A percentile compares a stretch with the other conserved stretches of the same genome.
Evolutionary conservation across 2,888 invertebrate genomes (phyloP).

Genomic region (Noctua pronuba): DNA sequence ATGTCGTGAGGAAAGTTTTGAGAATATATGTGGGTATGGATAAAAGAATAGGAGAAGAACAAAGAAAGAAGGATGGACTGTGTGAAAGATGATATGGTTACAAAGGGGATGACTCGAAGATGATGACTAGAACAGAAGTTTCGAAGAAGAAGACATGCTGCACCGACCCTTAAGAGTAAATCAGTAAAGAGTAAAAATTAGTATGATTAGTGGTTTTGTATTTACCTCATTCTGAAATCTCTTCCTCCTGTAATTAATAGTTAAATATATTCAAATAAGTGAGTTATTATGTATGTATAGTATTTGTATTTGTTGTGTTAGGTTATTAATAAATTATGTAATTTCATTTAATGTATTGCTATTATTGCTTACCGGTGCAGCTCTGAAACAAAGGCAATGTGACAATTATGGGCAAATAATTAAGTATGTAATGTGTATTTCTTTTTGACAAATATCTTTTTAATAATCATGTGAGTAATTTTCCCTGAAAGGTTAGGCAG

Average conservation of each 20-base stretch:
- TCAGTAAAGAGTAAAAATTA: no score
- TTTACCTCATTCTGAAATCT: constrained; percentile 49
- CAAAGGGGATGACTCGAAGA: not conserved
- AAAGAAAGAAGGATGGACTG: not conserved
- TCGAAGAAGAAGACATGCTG: not conserved
- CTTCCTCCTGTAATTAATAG: constrained; percentile 26
- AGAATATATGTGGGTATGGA: not conserved
- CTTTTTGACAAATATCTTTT: not conserved
- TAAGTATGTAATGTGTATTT: not conserved
- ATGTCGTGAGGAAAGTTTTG: not conserved
- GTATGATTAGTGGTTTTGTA: constrained; percentile 7
- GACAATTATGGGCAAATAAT: not conserved
- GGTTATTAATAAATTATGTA: constrained; percentile 15
- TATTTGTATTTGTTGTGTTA: constrained; percentile 13
- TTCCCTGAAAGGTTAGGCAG: not conserved
- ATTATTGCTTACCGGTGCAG: constrained; percentile 53
- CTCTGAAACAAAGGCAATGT: constrained; percentile 50
- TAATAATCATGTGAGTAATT: not conserved
- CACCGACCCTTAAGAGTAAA: no score
- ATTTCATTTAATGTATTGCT: not conserved
- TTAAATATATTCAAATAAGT: constrained; percentile 26
- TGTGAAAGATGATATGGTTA: not conserved
- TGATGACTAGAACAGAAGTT: not conserved
- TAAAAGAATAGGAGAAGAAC: not conserved
- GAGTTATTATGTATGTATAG: constrained; percentile 12